Evolutionary conservation across 2,113 vertebrate species (phyloP), one percentile per base, ranked within the genome.

Genomic region (Isichthys henryi): DNA sequence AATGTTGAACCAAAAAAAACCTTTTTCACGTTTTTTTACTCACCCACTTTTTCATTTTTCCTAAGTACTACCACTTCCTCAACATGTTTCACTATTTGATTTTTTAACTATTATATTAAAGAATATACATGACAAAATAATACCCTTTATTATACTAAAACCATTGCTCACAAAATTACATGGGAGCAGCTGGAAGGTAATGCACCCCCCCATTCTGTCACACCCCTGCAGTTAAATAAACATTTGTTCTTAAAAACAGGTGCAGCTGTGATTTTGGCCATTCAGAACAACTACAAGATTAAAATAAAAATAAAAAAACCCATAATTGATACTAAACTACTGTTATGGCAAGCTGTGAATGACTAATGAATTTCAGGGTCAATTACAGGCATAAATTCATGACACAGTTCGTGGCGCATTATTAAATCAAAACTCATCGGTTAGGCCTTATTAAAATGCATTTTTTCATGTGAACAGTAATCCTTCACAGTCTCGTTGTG

Each of bases 221-320:
- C 74, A 43, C 35, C 13, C 62, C 31, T 43, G 31, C 17, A 80
- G 74, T 39, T 19, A 80, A 80, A 80, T 80, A 80, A 39, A 80
- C 31, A 43, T 43, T 80, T 80, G 74, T 80, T 80, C 74, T 80
- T 80, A 80, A 80, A 39, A 80, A 80, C 35, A 80, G 74, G 74
- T 80, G 74, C 74, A 80, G 74, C 74, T 35, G 74, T 80, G 74
- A 80, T 80, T 80, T 80, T 80, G 74, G 74, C 13, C 35, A 43
- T 80, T 80, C 74, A 77, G 70, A 77, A 77, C 70, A 80, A 80
- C 35, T 43, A 80, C 74, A 80, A 80, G 74, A 80, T 80, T 80
- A 80, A 80, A 35, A 80, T 80, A 43, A 43, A 80, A 56, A 56
- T 17, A 70, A 80, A 80, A 80, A n/a, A n/a, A n/a, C n/a, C n/a